These are phyloP conservation scores for Oreotrochilus melanogaster DNA, from an alignment of 2,113 vertebrate genomes.

Conservation along the genomic window DNA sequence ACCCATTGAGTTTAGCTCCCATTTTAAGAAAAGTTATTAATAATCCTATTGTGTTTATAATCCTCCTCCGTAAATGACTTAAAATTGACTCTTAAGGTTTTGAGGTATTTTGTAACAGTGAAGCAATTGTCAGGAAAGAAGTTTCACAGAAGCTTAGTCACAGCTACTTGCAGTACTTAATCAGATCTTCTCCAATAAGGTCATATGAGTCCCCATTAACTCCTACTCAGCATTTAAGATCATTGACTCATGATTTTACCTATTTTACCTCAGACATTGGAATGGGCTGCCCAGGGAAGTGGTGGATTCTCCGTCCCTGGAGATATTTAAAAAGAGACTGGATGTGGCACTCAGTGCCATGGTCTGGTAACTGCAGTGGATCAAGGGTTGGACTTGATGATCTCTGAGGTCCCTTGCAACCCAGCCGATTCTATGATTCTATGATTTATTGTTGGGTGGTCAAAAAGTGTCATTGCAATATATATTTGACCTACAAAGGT, in stretches of 20 bases:
- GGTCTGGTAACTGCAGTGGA: too few species aligned
- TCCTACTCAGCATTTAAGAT: neutral
- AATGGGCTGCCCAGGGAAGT: too few species aligned
- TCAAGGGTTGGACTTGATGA: too few species aligned
- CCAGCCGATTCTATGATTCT: too few species aligned
- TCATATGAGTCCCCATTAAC: neutral
- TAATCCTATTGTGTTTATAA: neutral
- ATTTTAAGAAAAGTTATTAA: neutral
- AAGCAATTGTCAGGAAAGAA: neutral
- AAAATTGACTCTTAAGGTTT: neutral
- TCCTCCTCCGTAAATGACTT: neutral
- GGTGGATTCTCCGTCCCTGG: too few species aligned
- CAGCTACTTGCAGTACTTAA: neutral
- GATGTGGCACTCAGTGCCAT: too few species aligned
- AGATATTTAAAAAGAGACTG: too few species aligned
- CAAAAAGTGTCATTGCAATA: neutral
- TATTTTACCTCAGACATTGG: too few species aligned
- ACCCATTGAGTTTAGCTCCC: neutral
- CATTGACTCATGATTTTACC: neutral
- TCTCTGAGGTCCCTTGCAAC: too few species aligned
- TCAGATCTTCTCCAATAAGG: neutral
- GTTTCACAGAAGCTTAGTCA: neutral
- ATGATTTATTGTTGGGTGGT: neutral
- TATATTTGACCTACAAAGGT: neutral
- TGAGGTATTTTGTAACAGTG: neutral